These are phyloP conservation scores for Arctopsyche grandis DNA, from an alignment of 1,140 invertebrate species.

Conservation along the genomic window DNA sequence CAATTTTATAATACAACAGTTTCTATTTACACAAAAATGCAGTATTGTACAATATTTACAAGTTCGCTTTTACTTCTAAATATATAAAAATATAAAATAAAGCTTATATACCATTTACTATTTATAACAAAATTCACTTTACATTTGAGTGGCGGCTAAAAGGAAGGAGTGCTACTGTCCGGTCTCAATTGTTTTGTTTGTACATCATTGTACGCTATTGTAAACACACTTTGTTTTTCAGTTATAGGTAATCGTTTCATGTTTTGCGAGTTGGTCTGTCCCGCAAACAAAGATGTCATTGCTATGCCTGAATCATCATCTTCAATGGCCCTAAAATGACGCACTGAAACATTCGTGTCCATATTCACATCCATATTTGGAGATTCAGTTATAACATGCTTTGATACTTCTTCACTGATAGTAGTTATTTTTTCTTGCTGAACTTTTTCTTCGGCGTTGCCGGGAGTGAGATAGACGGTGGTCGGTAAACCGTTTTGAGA, in stretches of 20 bases:
- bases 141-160: conserved; percentile 54
- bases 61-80: conserved; percentile 37
- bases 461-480: conserved; percentile 50
- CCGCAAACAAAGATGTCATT: conserved; percentile 69
- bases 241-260: conserved; percentile 77
- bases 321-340: conserved; percentile 60
- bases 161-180: conserved; percentile 66
- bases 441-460: not conserved
- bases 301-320: conserved; percentile 82
- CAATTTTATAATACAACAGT: conserved; percentile 1
- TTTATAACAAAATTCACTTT: conserved; percentile 3
- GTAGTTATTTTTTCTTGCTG: not conserved
- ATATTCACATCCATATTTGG: conserved; percentile 32
- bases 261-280: conserved; percentile 58
- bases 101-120: conserved; percentile 44
- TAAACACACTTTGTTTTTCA: conserved; percentile 93
- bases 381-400: conserved; percentile 10
- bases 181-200: conserved; percentile 66
- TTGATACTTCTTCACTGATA: not conserved
- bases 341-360: conserved; percentile 50
- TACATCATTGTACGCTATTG: conserved; percentile 90
- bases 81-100: conserved; percentile 54
- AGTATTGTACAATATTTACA: conserved; percentile 39
- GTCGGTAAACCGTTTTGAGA: conserved; percentile 49
- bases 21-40: conserved; percentile 28